Conservation (phyloP, 2,797 vertebrate species). For the Phataginus tetradactyla region DNA sequence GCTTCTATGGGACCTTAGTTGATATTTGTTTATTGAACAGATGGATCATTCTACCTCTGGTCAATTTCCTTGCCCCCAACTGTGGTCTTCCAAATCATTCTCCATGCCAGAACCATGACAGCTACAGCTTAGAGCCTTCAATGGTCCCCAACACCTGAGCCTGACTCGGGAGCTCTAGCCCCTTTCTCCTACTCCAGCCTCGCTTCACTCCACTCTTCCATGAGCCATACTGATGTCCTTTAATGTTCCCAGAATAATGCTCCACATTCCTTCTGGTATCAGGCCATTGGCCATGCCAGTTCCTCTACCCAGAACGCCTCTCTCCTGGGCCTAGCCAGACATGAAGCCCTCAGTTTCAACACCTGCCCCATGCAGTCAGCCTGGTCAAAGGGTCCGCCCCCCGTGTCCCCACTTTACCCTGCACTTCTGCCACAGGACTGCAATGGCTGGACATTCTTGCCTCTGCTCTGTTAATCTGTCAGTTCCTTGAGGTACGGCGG, state of each 20-base stretch:
- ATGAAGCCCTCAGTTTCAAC: not conserved
- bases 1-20: too few relatives aligned
- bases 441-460: not conserved
- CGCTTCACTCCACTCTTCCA: not conserved
- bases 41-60: not conserved
- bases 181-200: not conserved
- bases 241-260: accelerated
- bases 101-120: not conserved
- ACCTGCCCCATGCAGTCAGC: accelerated
- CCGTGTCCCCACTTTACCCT: not conserved
- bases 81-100: not conserved
- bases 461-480: not conserved
- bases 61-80: not conserved
- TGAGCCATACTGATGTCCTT: accelerated
- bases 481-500: not conserved
- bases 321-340: not conserved
- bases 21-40: not conserved
- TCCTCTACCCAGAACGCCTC: not conserved
- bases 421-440: accelerated
- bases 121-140: not conserved
- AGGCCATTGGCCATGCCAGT: accelerated
- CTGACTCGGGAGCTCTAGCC: not conserved
- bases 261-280: not conserved
- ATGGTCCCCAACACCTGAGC: accelerated
- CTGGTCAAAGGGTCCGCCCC: accelerated